phyloP scores from a whole-genome alignment of 2,888 invertebrate genomes.

The Nematopogon swammerdamellus region DNA sequence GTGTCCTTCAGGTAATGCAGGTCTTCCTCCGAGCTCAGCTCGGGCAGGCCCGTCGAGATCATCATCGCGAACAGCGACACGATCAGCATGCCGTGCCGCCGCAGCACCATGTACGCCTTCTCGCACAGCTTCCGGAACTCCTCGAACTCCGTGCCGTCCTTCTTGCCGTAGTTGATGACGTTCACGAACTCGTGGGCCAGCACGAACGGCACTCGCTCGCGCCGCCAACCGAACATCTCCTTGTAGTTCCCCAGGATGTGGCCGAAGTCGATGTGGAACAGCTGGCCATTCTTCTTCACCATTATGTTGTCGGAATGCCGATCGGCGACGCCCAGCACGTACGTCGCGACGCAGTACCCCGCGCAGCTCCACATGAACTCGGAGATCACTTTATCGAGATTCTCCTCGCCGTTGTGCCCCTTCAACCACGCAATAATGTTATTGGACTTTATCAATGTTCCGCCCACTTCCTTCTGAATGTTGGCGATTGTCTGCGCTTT shows the following conservation, averaged over 20 bases:
- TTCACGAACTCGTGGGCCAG: conserved; percentile 93
- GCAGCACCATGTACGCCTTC: conserved; percentile 82
- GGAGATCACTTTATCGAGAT: conserved; percentile 84
- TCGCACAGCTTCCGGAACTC: conserved; percentile 56
- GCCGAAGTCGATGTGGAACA: conserved; percentile 92
- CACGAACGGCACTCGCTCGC: conserved; percentile 94
- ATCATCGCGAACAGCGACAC: conserved; percentile 95
- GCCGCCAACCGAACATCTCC: conserved; percentile 88
- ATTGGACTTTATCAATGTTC: background rate
- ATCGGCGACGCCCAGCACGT: conserved; percentile 91
- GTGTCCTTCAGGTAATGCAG: conserved; percentile 88
- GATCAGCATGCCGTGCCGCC: conserved; percentile 84
- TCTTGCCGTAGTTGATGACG: conserved; percentile 89
- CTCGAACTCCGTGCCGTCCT: conserved; percentile 72
- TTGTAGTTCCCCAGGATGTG: conserved; percentile 93
- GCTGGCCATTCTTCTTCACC: conserved; percentile 75
- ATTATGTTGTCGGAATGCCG: conserved; percentile 97
- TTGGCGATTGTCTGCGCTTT: conserved; percentile 93
- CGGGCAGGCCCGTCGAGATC: conserved; percentile 94
- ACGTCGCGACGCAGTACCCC: conserved; percentile 97
- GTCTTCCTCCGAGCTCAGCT: conserved; percentile 88
- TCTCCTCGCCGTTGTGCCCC: conserved; percentile 73
- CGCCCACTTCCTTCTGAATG: conserved; percentile 86
- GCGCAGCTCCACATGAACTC: conserved; percentile 97
- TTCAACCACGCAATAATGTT: conserved; percentile 84